These are phyloP conservation scores for Fragariocoptes setiger DNA, from an alignment of 1,140 invertebrate species.

Conservation along the genomic window DNA sequence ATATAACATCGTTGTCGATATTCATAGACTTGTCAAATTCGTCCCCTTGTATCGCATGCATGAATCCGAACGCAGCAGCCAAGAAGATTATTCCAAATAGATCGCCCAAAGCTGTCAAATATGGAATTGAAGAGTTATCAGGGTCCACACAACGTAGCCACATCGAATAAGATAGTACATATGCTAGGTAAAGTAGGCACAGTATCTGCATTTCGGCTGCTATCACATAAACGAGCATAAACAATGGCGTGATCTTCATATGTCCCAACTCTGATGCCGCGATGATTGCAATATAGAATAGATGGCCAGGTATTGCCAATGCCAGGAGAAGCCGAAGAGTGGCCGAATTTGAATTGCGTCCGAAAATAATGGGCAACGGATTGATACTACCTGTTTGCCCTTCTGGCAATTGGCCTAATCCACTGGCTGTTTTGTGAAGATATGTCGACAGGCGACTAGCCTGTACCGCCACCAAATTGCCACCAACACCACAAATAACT, in stretches of 20 bases:
- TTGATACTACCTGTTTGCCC: neutral
- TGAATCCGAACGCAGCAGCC: no score
- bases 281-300: slow-evolving; percentile 26
- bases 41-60: no score
- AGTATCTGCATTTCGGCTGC: slow-evolving; percentile 19
- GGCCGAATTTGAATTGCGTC: neutral
- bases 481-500: slow-evolving; percentile 23
- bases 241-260: no score
- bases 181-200: slow-evolving; percentile 20
- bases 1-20: no score
- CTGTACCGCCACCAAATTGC: slow-evolving; percentile 26
- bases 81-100: no score
- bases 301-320: slow-evolving; percentile 65
- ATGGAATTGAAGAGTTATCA: slow-evolving; percentile 31
- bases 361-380: neutral
- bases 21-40: no score
- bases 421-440: slow-evolving; percentile 29
- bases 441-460: slow-evolving; percentile 62
- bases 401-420: neutral
- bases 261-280: slow-evolving; percentile 18
- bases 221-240: slow-evolving; percentile 19
- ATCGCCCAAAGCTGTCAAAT: slow-evolving; percentile 72
- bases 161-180: slow-evolving; percentile 21
- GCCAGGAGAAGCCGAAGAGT: slow-evolving; percentile 41
- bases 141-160: slow-evolving; percentile 22